Percentiles rank a stretch among this genome's conserved stretches.
phyloP scores from a whole-genome alignment of 2,797 vertebrate genomes.

The Hydrocynus forskahlii region DNA sequence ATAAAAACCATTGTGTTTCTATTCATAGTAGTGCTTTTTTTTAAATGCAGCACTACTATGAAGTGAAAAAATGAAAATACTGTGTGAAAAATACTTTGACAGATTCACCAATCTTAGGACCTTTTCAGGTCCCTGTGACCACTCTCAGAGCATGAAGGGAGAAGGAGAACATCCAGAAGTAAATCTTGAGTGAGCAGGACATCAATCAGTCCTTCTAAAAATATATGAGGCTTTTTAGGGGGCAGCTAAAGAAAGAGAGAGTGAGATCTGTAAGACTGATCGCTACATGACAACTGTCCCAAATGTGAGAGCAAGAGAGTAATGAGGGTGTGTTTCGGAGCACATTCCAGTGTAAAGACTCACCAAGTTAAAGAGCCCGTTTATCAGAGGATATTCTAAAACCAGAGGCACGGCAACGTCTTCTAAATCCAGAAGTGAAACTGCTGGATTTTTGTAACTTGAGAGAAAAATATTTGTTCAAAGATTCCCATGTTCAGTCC shows the following conservation, averaged over 20 bases:
- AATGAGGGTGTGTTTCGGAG: neutral
- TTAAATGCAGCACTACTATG: too few species aligned
- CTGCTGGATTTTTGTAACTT: too few species aligned
- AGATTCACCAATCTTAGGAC: neutral
- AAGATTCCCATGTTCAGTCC: too few species aligned
- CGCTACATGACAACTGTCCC: constrained; percentile 1
- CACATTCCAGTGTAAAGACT: neutral
- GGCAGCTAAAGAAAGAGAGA: constrained; percentile 53
- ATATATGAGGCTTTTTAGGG: constrained; percentile 73
- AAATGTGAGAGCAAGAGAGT: neutral
- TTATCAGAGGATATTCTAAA: too few species aligned
- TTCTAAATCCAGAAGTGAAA: too few species aligned
- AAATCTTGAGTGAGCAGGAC: constrained; percentile 28
- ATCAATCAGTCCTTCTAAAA: constrained; percentile 64
- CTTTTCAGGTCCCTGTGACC: neutral
- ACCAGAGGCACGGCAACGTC: too few species aligned
- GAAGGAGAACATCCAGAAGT: neutral
- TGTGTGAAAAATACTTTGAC: too few species aligned
- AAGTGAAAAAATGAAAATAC: too few species aligned
- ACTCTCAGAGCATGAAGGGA: neutral
- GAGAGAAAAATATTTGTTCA: too few species aligned
- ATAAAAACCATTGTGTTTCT: too few species aligned
- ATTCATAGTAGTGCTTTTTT: too few species aligned
- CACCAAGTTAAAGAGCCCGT: neutral
- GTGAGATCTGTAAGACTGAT: constrained; percentile 39